Evolutionary conservation across 2,113 vertebrate genomes (phyloP).

Genomic region (Probosciger aterrimus): DNA sequence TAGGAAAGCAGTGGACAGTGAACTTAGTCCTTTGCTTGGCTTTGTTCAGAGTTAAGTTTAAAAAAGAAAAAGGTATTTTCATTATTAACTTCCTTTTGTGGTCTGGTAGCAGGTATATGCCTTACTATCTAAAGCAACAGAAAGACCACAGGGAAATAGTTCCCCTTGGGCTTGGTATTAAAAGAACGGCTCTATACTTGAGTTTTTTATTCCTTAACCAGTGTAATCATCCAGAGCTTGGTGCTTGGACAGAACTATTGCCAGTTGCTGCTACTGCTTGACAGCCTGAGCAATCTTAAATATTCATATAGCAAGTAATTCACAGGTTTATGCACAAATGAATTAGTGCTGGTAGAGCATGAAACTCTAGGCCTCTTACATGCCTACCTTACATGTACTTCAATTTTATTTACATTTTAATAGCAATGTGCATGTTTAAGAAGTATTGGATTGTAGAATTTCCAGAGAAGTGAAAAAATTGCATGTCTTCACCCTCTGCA

Average conservation of each 20-base stretch:
- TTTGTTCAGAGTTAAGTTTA: background rate
- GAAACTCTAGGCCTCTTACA: background rate
- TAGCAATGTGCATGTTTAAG: background rate
- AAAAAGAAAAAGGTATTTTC: background rate
- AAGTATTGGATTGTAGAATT: background rate
- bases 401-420: background rate
- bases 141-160: background rate
- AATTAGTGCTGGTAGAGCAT: background rate
- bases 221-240: background rate
- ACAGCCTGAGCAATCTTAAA: background rate
- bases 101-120: background rate
- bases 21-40: background rate
- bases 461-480: background rate
- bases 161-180: background rate
- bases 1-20: background rate
- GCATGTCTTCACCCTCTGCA: background rate
- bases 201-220: background rate
- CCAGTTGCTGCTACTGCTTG: background rate
- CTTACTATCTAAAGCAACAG: background rate
- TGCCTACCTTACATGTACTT: background rate
- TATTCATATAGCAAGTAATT: background rate
- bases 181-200: background rate
- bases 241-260: background rate
- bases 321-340: background rate
- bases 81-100: background rate